phyloP scores from a whole-genome alignment of 2,888 invertebrate genomes.

The Proisotoma minuta region DNA sequence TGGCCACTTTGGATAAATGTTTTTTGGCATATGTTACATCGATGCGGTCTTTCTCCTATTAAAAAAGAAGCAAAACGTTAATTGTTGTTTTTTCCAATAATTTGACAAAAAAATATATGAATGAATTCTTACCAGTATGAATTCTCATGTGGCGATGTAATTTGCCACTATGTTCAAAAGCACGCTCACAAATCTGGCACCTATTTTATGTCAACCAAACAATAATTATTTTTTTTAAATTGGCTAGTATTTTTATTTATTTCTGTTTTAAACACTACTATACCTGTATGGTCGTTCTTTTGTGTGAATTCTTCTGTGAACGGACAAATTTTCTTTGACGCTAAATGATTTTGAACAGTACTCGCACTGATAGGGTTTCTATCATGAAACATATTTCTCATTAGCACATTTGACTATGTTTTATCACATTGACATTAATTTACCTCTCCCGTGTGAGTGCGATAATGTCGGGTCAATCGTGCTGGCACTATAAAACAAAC shows the following conservation, averaged over 20 bases:
- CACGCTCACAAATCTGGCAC: constrained; percentile 79
- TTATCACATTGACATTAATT: no score
- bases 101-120: not conserved
- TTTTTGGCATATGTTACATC: constrained; percentile 79
- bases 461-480: constrained; percentile 74
- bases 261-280: no score
- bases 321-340: constrained; percentile 86
- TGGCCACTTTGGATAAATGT: constrained; percentile 89
- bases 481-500: constrained; percentile 63
- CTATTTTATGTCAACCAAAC: no score
- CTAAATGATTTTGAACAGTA: constrained; percentile 89
- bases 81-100: not conserved
- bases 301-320: constrained; percentile 80
- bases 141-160: constrained; percentile 85
- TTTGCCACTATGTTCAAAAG: constrained; percentile 86
- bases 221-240: no score
- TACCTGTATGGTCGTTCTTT: constrained; percentile 87
- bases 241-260: no score
- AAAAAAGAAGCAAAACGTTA: no score
- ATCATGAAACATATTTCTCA: no score
- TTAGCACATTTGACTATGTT: no score
- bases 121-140: constrained; percentile 78
- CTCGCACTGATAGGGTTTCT: constrained; percentile 83
- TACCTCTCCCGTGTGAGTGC: constrained; percentile 88
- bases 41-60: constrained; percentile 73